Evolutionary conservation across 64 coral and sea anemone genomes (phyloP).

Genomic region (Anthopleura sola): DNA sequence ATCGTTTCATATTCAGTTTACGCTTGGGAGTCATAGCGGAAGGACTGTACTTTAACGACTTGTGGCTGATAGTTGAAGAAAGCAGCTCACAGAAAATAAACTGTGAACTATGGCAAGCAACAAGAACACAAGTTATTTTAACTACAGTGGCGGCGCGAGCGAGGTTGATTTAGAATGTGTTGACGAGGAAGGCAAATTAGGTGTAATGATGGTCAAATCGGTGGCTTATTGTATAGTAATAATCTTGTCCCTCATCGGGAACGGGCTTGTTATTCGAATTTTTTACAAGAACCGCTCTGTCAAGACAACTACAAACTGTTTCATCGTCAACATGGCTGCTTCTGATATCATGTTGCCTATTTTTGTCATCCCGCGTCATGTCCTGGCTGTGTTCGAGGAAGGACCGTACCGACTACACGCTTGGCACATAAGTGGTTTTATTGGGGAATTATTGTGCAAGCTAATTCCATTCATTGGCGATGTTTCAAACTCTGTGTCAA

Average conservation of each 20-base stretch:
- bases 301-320: conserved; percentile 16
- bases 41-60: neutral
- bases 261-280: neutral
- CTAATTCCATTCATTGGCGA: conserved; percentile 19
- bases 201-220: neutral
- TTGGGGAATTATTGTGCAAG: conserved; percentile 17
- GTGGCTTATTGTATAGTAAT: conserved; percentile 8
- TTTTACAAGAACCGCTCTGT: conserved; percentile 25
- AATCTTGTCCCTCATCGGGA: conserved; percentile 3
- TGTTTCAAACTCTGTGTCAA: conserved; percentile 21
- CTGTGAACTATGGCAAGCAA: neutral
- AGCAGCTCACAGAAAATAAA: neutral
- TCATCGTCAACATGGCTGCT: conserved; percentile 31
- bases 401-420: neutral
- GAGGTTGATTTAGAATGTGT: neutral
- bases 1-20: neutral
- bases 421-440: neutral
- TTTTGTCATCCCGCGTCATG: conserved; percentile 6
- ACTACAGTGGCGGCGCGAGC: neutral
- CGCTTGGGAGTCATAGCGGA: neutral
- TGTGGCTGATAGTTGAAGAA: neutral
- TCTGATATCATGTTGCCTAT: conserved; percentile 3
- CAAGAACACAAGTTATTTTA: neutral
- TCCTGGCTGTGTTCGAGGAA: neutral
- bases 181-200: neutral